Evolutionary conservation across 1,140 invertebrate genomes (phyloP).

Genomic region (Cyclargus thomasi): DNA sequence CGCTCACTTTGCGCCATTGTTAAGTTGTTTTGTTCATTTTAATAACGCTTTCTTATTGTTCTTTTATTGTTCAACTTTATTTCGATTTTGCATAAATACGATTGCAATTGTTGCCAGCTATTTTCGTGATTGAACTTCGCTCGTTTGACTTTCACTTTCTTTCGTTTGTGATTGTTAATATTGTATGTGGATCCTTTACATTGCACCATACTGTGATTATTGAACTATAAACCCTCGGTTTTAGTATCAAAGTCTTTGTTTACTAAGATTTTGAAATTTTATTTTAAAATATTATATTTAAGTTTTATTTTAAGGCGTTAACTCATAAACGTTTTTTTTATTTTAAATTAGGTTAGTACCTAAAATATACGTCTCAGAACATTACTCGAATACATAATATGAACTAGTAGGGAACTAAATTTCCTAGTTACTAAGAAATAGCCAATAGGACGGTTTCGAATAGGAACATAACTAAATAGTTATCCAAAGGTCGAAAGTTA

Average conservation of each 20-base stretch:
- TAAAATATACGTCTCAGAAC: too few species aligned
- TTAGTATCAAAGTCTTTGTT: too few species aligned
- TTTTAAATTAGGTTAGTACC: too few species aligned
- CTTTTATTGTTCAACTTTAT: background rate
- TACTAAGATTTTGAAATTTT: too few species aligned
- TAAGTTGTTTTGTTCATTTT: constrained; percentile 30
- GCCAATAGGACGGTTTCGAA: background rate
- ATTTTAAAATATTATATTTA: too few species aligned
- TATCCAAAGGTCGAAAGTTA: background rate
- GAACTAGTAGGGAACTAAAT: background rate
- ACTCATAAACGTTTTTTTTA: too few species aligned
- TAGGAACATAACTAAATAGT: background rate
- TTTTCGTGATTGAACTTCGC: background rate
- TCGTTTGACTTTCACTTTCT: background rate
- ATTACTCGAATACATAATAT: background rate
- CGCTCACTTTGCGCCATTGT: constrained; percentile 33
- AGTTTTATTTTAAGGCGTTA: too few species aligned
- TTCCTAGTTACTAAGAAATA: background rate
- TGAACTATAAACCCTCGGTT: too few species aligned
- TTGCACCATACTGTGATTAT: too few species aligned
- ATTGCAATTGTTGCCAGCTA: background rate
- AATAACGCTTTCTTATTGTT: constrained; percentile 26
- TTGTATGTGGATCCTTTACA: background rate
- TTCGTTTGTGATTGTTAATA: background rate
- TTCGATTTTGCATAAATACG: background rate